These are phyloP conservation scores for Euplagia quadripunctaria DNA, from an alignment of 2,888 invertebrate species.

Conservation along the genomic window DNA sequence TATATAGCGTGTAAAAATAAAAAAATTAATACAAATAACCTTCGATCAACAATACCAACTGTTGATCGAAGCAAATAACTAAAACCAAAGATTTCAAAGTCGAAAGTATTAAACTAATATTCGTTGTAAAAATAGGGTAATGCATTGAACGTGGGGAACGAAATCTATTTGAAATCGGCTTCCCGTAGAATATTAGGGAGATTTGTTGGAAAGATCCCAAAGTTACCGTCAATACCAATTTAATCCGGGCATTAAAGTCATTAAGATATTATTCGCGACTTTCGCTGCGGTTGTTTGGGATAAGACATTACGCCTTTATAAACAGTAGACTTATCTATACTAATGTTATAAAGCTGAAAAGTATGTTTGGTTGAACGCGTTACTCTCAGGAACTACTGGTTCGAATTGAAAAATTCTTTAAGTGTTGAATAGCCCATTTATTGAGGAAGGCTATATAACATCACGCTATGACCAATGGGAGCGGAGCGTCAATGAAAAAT, in stretches of 20 bases:
- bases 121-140: not conserved
- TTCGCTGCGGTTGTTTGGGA: conserved; percentile 3
- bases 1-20: no score
- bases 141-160: conserved; percentile 6
- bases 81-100: not conserved
- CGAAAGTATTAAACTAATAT: conserved; percentile 2
- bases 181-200: conserved; percentile 53
- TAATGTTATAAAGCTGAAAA: no score
- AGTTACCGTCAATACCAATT: conserved; percentile 13
- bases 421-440: no score
- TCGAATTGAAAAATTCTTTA: no score
- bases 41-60: no score
- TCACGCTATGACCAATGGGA: no score
- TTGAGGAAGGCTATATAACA: no score
- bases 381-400: no score
- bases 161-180: conserved; percentile 47
- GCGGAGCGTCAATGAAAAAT: no score
- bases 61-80: not conserved
- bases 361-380: no score
- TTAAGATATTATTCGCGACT: conserved; percentile 21
- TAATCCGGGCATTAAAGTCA: conserved; percentile 19
- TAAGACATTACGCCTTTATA: not conserved
- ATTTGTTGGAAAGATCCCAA: conserved; percentile 36
- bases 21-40: no score
- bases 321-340: not conserved